Evolutionary conservation across 2,113 vertebrate genomes (phyloP), one percentile per base, ranked within the genome.

Genomic region (Lamprotornis superbus): DNA sequence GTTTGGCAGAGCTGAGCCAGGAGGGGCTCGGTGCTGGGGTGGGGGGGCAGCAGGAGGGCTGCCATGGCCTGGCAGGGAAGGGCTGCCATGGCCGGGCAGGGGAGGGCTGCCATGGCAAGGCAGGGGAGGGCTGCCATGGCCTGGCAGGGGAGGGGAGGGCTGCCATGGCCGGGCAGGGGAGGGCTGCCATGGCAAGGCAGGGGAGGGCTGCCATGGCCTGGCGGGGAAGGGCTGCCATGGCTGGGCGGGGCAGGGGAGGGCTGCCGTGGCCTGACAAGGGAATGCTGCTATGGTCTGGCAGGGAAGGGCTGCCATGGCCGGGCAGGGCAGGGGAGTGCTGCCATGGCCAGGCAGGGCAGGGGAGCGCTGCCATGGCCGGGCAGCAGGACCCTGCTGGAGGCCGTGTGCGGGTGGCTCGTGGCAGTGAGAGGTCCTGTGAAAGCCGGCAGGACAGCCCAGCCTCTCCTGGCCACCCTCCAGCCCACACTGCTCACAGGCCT

Each of bases 381-480:
- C 59, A 13, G 80, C 60, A 5, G 10, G 44, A 88, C 94, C 37
- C 78, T 3, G 42, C 86, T 91, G 13, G 59, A 61, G 90, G 90
- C 96, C 76, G 40, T 83, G 59, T 74, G 89, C 12, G 94, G 98
- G 97, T 97, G 97, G 95, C 84, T 76, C 8, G 95, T 53, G 30
- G 97, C 97, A 95, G 97, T 37, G 5, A 97, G 87, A 97, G 98
- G 98, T 97, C 98, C 98, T 98, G 98, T 98, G 98, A 98, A 98
- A 97, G 95, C 53, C 5, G 83, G 65, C 68, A 37, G 96, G 94
- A 97, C 44, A 15, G 96, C 95, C 97, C 15, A 6, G 50, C 50
- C 27, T 96, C 89, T 69, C 77, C 96, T 98, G 98, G 98, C 98
- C 0, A 18, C 30, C 57, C 96, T 98, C 98, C 98, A 98, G 24